phyloP scores from a whole-genome alignment of 2,113 vertebrate genomes.

The Lophius piscatorius region DNA sequence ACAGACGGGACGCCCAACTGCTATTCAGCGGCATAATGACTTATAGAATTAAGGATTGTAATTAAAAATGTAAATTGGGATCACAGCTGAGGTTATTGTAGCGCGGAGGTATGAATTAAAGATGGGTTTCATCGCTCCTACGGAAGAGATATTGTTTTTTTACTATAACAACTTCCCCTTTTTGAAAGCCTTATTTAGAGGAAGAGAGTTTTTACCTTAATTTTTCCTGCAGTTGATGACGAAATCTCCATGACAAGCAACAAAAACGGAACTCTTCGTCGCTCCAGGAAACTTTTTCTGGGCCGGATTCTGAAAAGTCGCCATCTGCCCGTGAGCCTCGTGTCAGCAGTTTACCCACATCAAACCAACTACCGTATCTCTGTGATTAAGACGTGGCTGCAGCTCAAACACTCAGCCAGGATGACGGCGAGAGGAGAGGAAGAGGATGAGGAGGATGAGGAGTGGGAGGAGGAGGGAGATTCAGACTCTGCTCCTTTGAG shows the following conservation, averaged over 20 bases:
- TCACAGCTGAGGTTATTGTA: slow-evolving; percentile 40
- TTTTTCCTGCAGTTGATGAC: slow-evolving; percentile 28
- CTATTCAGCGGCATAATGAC: slow-evolving; percentile 38
- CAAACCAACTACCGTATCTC: slow-evolving; percentile 50
- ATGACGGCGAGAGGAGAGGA: slow-evolving; percentile 40
- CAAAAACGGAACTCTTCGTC: slow-evolving; percentile 25
- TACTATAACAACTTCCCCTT: slow-evolving; percentile 4
- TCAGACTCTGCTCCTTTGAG: slow-evolving; percentile 34
- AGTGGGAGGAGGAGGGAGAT: slow-evolving; percentile 42
- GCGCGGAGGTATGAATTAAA: slow-evolving; percentile 51
- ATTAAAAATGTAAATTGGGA: slow-evolving; percentile 66
- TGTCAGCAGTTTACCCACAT: slow-evolving; percentile 63
- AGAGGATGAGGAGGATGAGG: slow-evolving; percentile 38
- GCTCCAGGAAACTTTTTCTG: slow-evolving; percentile 20
- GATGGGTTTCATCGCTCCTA: slow-evolving; percentile 35
- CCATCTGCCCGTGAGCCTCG: slow-evolving; percentile 62
- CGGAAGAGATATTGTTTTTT: slow-evolving; percentile 10
- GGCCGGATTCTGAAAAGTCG: slow-evolving; percentile 61
- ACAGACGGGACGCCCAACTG: slow-evolving; percentile 36
- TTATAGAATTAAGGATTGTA: slow-evolving; percentile 37
- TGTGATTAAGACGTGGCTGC: slow-evolving; percentile 62
- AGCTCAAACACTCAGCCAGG: slow-evolving; percentile 31
- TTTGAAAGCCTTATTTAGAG: slow-evolving; percentile 12
- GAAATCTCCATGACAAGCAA: slow-evolving; percentile 52
- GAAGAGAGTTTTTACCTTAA: background rate